A percentile compares a stretch with the other conserved stretches of the same genome.
Conservation (phyloP, 2,797 vertebrate species). For the Coendou prehensilis region DNA sequence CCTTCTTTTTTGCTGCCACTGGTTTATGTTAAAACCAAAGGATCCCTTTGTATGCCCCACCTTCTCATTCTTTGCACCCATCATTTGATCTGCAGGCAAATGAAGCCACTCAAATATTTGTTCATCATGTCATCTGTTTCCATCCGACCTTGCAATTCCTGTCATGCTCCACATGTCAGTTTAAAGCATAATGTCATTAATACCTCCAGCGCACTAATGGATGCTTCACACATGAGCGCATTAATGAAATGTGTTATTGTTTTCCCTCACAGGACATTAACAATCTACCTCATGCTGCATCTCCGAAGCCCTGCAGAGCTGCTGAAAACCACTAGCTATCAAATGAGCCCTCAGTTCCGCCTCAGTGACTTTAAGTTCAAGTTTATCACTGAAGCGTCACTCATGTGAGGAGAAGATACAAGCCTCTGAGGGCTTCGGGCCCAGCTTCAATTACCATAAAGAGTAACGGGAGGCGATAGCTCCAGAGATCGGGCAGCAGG, state of each 20-base stretch:
- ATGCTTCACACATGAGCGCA: slow-evolving; percentile 91
- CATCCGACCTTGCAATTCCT: slow-evolving; percentile 91
- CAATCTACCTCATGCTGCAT: slow-evolving; percentile 89
- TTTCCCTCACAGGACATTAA: slow-evolving; percentile 92
- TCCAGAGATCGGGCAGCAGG: slow-evolving; percentile 51
- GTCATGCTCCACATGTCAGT: slow-evolving; percentile 91
- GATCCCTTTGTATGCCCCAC: slow-evolving; percentile 82
- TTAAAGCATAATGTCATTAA: slow-evolving; percentile 92
- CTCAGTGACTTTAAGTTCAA: slow-evolving; percentile 93
- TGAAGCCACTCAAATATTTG: slow-evolving; percentile 92
- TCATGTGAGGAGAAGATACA: slow-evolving; percentile 91
- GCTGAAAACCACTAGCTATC: slow-evolving; percentile 91
- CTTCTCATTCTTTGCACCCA: slow-evolving; percentile 80
- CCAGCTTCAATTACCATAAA: slow-evolving; percentile 90
- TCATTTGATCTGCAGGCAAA: slow-evolving; percentile 90
- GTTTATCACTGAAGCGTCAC: slow-evolving; percentile 91
- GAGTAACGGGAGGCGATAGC: slow-evolving; percentile 87
- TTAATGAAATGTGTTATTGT: slow-evolving; percentile 94
- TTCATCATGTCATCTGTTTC: slow-evolving; percentile 91
- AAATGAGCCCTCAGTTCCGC: slow-evolving; percentile 92
- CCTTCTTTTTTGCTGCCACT: slow-evolving; percentile 72
- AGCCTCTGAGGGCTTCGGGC: slow-evolving; percentile 89
- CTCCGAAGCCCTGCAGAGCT: slow-evolving; percentile 87
- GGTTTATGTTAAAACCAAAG: slow-evolving; percentile 72
- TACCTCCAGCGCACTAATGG: slow-evolving; percentile 91